Evolutionary conservation across 2,888 invertebrate species (phyloP), one percentile per base, ranked within the genome.

Genomic region (Lasius platythorax): DNA sequence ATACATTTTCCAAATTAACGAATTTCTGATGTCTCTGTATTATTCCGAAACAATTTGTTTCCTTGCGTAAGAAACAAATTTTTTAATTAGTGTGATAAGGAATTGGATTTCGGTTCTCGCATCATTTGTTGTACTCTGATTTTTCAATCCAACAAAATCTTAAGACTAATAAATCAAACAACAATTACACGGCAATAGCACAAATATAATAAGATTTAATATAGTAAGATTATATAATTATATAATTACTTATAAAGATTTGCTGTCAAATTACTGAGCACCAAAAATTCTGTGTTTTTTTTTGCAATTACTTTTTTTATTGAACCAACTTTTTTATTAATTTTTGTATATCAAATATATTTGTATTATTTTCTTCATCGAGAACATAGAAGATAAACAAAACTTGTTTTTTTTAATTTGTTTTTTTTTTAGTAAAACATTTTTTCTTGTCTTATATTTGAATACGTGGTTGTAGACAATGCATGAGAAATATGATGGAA

Each of bases 1-100:
- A 72, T 33, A 37, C 15, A 72, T 28, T 73, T 2, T 4, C 9
- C 46, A 46, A 56, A 81, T 73, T 40, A 79, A 79, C 18, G 46
- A 61, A 79, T 33, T 28, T 81, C 5, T 61, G 2, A 61, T 33
- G 37, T 5, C 28, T 3, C 12, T 23, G 9, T 11, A 33, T 4
- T n/a, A 70, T 61, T 70, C 18, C 37, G 33, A 6, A 11, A n/a
- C 15, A 2, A 46, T 79, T 61, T 46, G 30, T 72, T 46, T 30
- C 28, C 33, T 33, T 46, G 2, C 23, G 18, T 28, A 37, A 23
- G 43, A 79, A 72, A 37, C 43, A n/a, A 66, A 68, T 53, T 66
- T 28, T 3, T 8, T 28, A 53, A 40, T 43, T 56, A 2, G 3
- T 9, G 1, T 46, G n/a, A 67, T 53, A 28, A 78, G 15, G 0